Base-by-base conservation (phyloP, 2,888 invertebrate species). In the Lithophane ornitopus region DNA sequence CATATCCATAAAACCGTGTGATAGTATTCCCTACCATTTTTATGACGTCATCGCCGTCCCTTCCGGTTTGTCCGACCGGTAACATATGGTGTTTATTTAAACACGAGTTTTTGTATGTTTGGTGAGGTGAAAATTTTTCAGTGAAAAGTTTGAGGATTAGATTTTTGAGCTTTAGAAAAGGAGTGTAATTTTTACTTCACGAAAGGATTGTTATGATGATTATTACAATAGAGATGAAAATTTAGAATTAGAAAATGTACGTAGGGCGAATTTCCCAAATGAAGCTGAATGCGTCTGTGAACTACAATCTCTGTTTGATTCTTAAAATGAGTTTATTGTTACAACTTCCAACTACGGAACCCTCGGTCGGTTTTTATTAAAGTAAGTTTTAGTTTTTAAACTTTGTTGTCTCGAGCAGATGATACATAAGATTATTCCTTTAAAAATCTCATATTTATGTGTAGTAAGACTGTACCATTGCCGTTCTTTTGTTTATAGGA, bases 31-130 rank as follows among this genome's bases (percentile, higher is more conserved):
- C 67, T 77, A 74, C 76, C 80, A 70, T 83, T 85, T 87, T 88
- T 88, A 88, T 84, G 87, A 82, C 82, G 85, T 70, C 84, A 87
- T 85, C 70, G 78, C 46, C 74, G 81, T 87, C 87, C 87, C 85
- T 87, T 88, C 87, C 89, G 82, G 74, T 81, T 78, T 44, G 72
- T 68, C 76, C 85, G 22, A 73, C 72, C 84, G 74, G 88, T 78
- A 81, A 74, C 85, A 87, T 78, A 79, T 78, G 79, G 79, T 85
- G 76, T 88, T 85, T 85, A 88, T 87, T 85, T 76, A 85, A 86
- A 79, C 81, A 76, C 63, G 71, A 72, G 59, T 46, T 70, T 87
- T 78, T 70, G 34, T 70, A 59, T 71, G 54, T 59, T 49, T 68
- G 80, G 54, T 65, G 65, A 68, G 62, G 71, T 77, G 11, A 44